These are phyloP conservation scores for Siphonodentalium dalli DNA, from an alignment of 2,888 invertebrate species.

Conservation along the genomic window DNA sequence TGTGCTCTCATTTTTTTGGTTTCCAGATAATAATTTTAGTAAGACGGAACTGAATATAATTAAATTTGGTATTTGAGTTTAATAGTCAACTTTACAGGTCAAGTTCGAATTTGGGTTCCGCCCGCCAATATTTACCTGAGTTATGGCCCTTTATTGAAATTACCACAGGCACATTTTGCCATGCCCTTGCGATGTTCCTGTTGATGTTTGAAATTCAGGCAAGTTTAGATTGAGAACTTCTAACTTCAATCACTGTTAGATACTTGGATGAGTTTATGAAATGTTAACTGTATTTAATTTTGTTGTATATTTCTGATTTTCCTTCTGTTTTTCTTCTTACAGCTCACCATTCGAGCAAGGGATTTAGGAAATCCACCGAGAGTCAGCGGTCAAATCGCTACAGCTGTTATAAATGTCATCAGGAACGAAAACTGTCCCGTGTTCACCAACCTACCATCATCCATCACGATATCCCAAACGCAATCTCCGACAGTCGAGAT, in stretches of 20 bases:
- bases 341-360: slow-evolving; percentile 37
- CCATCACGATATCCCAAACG: slow-evolving; percentile 18
- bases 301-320: background rate
- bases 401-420: slow-evolving; percentile 25
- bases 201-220: no score
- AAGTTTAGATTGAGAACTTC: no score
- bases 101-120: no score
- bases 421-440: slow-evolving; percentile 32
- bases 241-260: background rate
- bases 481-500: slow-evolving; percentile 4
- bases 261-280: background rate
- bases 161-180: no score
- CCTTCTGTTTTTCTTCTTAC: slow-evolving; percentile 7
- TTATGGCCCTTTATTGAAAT: no score
- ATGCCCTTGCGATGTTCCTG: no score
- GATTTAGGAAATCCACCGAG: slow-evolving; percentile 45
- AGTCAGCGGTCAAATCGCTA: slow-evolving; percentile 23
- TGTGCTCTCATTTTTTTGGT: no score
- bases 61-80: no score
- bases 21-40: no score
- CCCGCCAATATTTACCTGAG: no score
- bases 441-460: slow-evolving; percentile 27
- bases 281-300: background rate
- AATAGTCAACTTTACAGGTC: no score
- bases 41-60: no score